Percentiles rank a stretch among this genome's conserved stretches.
Conservation (phyloP, 2,888 invertebrate genomes). For the Drosophila paracracens region DNA sequence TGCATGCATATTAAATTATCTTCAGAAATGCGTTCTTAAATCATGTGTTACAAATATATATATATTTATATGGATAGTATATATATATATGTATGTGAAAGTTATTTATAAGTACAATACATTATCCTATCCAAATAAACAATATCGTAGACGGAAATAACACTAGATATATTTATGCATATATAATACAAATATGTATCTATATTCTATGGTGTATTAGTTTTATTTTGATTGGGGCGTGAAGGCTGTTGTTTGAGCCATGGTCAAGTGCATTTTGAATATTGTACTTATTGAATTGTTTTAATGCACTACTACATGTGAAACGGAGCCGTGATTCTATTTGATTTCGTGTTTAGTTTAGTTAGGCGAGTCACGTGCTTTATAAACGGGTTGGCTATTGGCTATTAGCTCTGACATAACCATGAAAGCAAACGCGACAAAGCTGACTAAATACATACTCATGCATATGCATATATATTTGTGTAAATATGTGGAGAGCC, state of each 20-base stretch:
- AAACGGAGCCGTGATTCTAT: constrained; percentile 21
- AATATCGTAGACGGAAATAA: constrained; percentile 23
- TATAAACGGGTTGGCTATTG: constrained; percentile 8
- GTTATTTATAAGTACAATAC: not conserved
- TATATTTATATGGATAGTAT: constrained; percentile 2
- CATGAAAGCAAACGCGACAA: constrained; percentile 24
- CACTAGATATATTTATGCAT: not conserved
- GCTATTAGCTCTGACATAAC: constrained; percentile 44
- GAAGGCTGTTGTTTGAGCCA: constrained; percentile 12
- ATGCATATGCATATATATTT: not conserved
- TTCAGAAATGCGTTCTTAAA: constrained; percentile 58
- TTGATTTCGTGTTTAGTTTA: constrained; percentile 15
- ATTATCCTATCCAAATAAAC: constrained; percentile 27
- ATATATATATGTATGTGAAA: not conserved
- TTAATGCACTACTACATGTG: not conserved
- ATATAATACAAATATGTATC: not conserved
- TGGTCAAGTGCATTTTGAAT: constrained; percentile 31
- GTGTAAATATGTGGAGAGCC: not conserved
- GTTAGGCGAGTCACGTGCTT: constrained; percentile 45
- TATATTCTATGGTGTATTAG: not conserved
- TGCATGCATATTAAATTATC: constrained; percentile 67
- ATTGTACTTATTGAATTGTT: constrained; percentile 10
- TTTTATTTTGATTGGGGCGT: not conserved
- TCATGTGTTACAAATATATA: constrained; percentile 54
- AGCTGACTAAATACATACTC: not conserved